phyloP scores from a whole-genome alignment of 1,140 invertebrate species.

The Pygmarrhopalites habei region DNA sequence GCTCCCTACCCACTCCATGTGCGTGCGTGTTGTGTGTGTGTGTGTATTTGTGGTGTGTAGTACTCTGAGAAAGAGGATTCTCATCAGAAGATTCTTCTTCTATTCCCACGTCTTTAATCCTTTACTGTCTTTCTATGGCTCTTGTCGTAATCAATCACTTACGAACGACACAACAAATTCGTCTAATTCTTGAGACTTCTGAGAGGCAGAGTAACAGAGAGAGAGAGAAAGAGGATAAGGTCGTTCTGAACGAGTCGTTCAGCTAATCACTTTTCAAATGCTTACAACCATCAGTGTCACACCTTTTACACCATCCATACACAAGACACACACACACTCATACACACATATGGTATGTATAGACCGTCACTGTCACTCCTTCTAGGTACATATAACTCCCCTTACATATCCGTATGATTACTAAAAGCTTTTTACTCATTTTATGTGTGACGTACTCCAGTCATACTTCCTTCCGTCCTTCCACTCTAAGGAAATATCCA shows the following conservation, averaged over 20 bases:
- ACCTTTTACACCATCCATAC: not conserved
- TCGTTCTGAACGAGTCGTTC: no score
- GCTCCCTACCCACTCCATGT: not conserved
- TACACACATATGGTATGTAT: no score
- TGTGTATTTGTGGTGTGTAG: not conserved
- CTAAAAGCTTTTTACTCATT: not conserved
- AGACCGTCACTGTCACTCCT: no score
- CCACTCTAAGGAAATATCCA: no score
- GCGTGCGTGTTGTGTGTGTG: not conserved
- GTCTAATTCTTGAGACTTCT: conserved; percentile 21
- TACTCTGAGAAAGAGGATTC: no score
- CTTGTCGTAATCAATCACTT: conserved; percentile 37
- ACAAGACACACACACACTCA: no score
- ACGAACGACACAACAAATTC: conserved; percentile 33
- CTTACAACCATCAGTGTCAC: conserved; percentile 15
- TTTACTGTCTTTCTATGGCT: conserved; percentile 26
- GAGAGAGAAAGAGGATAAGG: no score
- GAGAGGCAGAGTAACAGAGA: conserved; percentile 3
- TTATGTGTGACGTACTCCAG: no score
- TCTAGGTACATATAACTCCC: no score
- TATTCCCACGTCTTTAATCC: conserved; percentile 31
- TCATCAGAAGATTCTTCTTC: conserved; percentile 4
- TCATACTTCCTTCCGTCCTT: no score
- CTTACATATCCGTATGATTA: no score
- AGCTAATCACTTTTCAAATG: conserved; percentile 24